Percentiles rank a stretch among this genome's conserved stretches.
Evolutionary conservation across 2,113 vertebrate genomes (phyloP).

Genomic region (Salminus brasiliensis): DNA sequence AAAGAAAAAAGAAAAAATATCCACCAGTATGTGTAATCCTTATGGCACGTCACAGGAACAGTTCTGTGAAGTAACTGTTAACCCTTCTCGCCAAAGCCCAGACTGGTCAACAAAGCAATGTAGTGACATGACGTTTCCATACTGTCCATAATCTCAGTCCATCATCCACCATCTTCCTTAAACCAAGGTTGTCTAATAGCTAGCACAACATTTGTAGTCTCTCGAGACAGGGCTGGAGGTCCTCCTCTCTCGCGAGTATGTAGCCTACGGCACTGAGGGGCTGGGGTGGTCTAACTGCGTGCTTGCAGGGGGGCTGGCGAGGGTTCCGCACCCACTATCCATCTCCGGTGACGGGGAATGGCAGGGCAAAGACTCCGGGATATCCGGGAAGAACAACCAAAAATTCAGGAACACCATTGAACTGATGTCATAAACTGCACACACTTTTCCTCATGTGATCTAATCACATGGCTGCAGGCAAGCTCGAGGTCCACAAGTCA

Average conservation of each 20-base stretch:
- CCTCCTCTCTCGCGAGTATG: conserved; percentile 36
- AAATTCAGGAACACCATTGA: conserved; percentile 91
- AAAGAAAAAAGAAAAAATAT: neutral
- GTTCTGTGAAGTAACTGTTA: conserved; percentile 17
- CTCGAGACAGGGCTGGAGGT: conserved; percentile 17
- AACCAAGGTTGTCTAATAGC: conserved; percentile 1
- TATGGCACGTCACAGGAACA: conserved; percentile 31
- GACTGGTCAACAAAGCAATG: conserved; percentile 28
- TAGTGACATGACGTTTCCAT: conserved; percentile 30
- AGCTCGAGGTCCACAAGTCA: conserved; percentile 81
- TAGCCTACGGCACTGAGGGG: conserved; percentile 35
- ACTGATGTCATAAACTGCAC: conserved; percentile 89
- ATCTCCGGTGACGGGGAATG: neutral
- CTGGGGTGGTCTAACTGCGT: neutral
- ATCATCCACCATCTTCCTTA: neutral
- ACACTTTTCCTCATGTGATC: conserved; percentile 85
- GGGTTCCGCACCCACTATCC: neutral
- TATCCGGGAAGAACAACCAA: conserved; percentile 60
- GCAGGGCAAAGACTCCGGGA: conserved; percentile 5
- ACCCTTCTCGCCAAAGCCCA: conserved; percentile 10
- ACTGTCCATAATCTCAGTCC: conserved; percentile 20
- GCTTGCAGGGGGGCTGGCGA: neutral
- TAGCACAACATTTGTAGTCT: conserved; percentile 18
- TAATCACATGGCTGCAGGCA: conserved; percentile 89
- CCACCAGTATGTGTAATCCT: conserved; percentile 27